Percentiles rank a stretch among this genome's conserved stretches.
Conservation (phyloP, 2,113 vertebrate genomes). For the Gadus macrocephalus region DNA sequence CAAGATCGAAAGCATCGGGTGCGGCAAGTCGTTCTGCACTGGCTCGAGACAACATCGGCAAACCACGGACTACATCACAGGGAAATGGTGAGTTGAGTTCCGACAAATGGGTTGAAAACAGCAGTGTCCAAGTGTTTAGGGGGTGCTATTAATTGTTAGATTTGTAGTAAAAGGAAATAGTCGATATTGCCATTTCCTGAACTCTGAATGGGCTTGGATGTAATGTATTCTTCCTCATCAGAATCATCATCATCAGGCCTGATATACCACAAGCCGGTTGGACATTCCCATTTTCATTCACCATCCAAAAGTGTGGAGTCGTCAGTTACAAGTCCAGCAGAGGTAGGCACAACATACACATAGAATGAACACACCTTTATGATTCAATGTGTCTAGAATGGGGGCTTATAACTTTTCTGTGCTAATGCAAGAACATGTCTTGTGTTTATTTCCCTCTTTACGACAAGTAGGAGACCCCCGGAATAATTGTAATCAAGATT, state of each 20-base stretch:
- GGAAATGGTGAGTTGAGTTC: constrained; percentile 28
- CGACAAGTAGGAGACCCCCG: constrained; percentile 44
- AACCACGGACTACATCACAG: constrained; percentile 41
- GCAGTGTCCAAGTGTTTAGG: no score
- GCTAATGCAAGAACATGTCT: neutral
- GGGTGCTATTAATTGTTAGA: no score
- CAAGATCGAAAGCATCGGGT: constrained; percentile 35
- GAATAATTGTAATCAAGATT: constrained; percentile 43
- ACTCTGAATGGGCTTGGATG: no score
- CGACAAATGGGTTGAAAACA: no score
- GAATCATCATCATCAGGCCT: neutral
- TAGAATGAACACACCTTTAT: no score
- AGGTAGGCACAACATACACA: neutral
- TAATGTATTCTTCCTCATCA: no score
- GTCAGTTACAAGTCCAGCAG: neutral
- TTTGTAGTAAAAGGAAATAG: no score
- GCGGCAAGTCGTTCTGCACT: constrained; percentile 51
- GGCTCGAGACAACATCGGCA: constrained; percentile 29
- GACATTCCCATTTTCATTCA: constrained; percentile 14
- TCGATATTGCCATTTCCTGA: no score
- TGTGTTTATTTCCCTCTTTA: constrained; percentile 23
- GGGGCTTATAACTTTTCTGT: neutral
- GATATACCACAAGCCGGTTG: constrained; percentile 11
- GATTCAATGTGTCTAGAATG: no score
- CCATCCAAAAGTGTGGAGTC: constrained; percentile 20